These are phyloP conservation scores for Aphidius colemani DNA, from an alignment of 2,888 invertebrate species.

Conservation along the genomic window DNA sequence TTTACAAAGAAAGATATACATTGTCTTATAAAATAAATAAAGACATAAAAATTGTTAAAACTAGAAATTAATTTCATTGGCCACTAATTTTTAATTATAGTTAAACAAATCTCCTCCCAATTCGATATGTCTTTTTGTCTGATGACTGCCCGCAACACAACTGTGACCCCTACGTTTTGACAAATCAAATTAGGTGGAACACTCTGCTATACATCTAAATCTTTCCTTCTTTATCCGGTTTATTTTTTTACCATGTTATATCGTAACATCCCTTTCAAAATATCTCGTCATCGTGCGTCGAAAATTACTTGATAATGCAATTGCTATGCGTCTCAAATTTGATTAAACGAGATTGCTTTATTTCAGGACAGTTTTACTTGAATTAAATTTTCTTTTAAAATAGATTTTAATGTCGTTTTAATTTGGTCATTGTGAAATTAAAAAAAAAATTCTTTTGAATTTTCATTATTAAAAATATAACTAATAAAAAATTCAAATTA, in stretches of 20 bases:
- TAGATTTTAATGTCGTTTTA: slow-evolving; percentile 17
- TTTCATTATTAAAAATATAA: no score
- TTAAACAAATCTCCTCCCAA: slow-evolving; percentile 28
- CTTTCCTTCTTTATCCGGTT: slow-evolving; percentile 4
- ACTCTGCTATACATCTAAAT: slow-evolving; percentile 37
- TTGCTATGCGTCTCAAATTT: slow-evolving; percentile 44
- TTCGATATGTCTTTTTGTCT: neutral
- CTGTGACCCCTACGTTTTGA: slow-evolving; percentile 47
- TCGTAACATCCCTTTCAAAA: neutral
- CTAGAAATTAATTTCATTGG: slow-evolving; percentile 48
- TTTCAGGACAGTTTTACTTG: slow-evolving; percentile 44
- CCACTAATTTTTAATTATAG: slow-evolving; percentile 48
- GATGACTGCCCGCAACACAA: slow-evolving; percentile 39
- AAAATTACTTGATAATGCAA: slow-evolving; percentile 51
- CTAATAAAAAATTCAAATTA: no score
- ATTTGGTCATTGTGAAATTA: neutral
- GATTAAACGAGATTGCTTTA: slow-evolving; percentile 51
- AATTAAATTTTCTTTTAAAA: slow-evolving; percentile 45
- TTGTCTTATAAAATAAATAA: neutral
- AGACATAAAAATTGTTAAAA: slow-evolving; percentile 27
- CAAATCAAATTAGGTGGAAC: slow-evolving; percentile 49
- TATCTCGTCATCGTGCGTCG: slow-evolving; percentile 42
- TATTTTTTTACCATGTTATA: slow-evolving; percentile 8
- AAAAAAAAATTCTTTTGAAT: neutral
- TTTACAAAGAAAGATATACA: no score